Evolutionary conservation across 2,113 vertebrate species (phyloP), one percentile per base, ranked within the genome.

Genomic region (Ascaphus truei): DNA sequence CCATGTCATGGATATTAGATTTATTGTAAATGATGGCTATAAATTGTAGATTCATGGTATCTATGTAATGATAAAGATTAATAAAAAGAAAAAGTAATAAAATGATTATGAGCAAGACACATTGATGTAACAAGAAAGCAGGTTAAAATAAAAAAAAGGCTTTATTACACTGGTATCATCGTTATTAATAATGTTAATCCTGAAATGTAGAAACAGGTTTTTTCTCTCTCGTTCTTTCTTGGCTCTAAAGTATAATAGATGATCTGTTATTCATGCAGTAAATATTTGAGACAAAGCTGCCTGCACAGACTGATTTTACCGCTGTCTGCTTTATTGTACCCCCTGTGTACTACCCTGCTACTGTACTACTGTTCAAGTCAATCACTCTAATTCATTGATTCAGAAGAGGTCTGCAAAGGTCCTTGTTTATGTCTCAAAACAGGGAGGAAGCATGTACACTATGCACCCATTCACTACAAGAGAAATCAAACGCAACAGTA

Each of bases 331-430:
- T 72, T 62, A 74, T 45, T 74, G 74, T 73, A 57, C 41, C 74
- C 76, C 73, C 67, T 61, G 62, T 45, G 67, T 72, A 65, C 77
- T 59, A 29, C n/a, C 73, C 50, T 71, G 65, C 78, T 75, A 71
- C 66, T 68, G 55, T 73, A 71, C 80, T 78, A 61, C 65, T 81
- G 77, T 74, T 88, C 62, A 73, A 82, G 81, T 81, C 74, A 78
- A 84, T 75, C 78, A 80, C 47, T 71, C 50, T 55, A 31, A 63
- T 61, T 56, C 65, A 72, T 75, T 63, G 62, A 78, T 76, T 77
- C 55, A 75, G 71, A 31, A 76, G 79, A 75, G 73, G 41, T 68
- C 64, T 79, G 79, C 61, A 67, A 79, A 80, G 50, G 60, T 53
- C 76, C 76, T 71, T 22, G 3, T 80, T 83, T 73, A 71, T 5